Base-by-base conservation (phyloP, 2,113 vertebrate species). In the Malurus alboscapulatus region DNA sequence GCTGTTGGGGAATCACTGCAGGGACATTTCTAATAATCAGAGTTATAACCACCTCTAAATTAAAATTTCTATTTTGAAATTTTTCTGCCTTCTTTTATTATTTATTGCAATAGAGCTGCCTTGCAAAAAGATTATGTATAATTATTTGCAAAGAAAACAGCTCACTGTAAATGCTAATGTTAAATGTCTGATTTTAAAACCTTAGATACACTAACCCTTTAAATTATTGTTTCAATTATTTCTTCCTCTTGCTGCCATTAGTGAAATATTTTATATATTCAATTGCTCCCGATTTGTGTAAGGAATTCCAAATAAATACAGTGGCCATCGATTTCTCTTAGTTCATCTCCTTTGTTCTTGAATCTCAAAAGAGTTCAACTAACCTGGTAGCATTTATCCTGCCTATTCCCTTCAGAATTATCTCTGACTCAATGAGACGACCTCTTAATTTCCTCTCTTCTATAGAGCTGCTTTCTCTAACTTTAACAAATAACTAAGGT, bases 371-470 rank as follows among this genome's bases (percentile, higher is more conserved):
- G 47, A 80, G 51, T 81, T 88, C 34, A 74, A 2, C 44, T 48
- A 80, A 47, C 59, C 53, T 77, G 51, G 87, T 67, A 93, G 54
- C 38, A 66, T 95, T 96, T 89, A 87, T 83, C 67, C 88, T 87
- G n/a, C 22, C 85, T 61, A 32, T 80, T 95, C 87, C 80, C 86
- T 59, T 74, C 44, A 59, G 87, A 87, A 86, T 90, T 77, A 24
- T 67, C 54, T 93, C 55, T 61, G 55, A 59, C 69, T 89, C 69
- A 36, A 5, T n/a, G 62, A 96, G 61, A 78, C 25, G 30, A 87
- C 61, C 42, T 84, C 74, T 74, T 87, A 45, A 87, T 90, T 91
- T 91, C 71, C 45, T 54, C 55, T 89, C n/a, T 80, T 91, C 72
- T 79, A 53, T 63, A 90, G 86, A 84, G 32, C 47, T 79, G 66